These are phyloP conservation scores for Pardosa pseudoannulata DNA, from an alignment of 2,888 invertebrate genomes.

Conservation along the genomic window DNA sequence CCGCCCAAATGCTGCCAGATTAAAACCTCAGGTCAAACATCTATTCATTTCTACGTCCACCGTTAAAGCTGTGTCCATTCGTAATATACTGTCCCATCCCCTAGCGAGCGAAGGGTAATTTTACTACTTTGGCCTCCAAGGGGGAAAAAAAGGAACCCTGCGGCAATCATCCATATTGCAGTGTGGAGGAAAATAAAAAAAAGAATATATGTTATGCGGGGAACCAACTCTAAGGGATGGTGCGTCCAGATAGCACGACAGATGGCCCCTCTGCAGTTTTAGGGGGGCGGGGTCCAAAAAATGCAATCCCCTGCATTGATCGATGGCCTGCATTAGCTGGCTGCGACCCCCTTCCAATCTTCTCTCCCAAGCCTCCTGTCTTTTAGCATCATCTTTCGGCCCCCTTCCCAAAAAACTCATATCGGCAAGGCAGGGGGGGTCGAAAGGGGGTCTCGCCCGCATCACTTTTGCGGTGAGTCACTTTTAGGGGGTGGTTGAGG, in stretches of 20 bases:
- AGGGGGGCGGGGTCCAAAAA: slow-evolving; percentile 53
- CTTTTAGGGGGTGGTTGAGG: slow-evolving; percentile 60
- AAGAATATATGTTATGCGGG: slow-evolving; percentile 23
- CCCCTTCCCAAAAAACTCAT: slow-evolving; percentile 56
- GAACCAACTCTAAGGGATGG: slow-evolving; percentile 18
- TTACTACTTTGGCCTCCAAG: slow-evolving; percentile 12
- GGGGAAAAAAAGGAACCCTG: slow-evolving; percentile 18
- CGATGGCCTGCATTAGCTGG: slow-evolving; percentile 67
- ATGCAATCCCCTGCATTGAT: slow-evolving; percentile 60
- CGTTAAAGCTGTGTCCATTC: slow-evolving; percentile 57
- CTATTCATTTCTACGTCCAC: slow-evolving; percentile 56
- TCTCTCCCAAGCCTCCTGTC: slow-evolving; percentile 43
- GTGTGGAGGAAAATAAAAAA: slow-evolving; percentile 41
- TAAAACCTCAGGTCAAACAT: slow-evolving; percentile 64
- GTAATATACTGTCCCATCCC: slow-evolving; percentile 51
- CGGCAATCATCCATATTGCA: slow-evolving; percentile 67
- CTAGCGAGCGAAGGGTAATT: not conserved
- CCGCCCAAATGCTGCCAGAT: slow-evolving; percentile 42
- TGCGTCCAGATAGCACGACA: slow-evolving; percentile 65
- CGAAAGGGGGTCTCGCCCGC: slow-evolving; percentile 35
- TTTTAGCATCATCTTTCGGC: slow-evolving; percentile 63
- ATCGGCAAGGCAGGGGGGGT: slow-evolving; percentile 30
- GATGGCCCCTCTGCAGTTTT: slow-evolving; percentile 64
- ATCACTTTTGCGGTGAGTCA: slow-evolving; percentile 68
- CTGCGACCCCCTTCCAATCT: slow-evolving; percentile 42